Conservation (phyloP, 1,140 invertebrate species). For the Coboldia fuscipes region DNA sequence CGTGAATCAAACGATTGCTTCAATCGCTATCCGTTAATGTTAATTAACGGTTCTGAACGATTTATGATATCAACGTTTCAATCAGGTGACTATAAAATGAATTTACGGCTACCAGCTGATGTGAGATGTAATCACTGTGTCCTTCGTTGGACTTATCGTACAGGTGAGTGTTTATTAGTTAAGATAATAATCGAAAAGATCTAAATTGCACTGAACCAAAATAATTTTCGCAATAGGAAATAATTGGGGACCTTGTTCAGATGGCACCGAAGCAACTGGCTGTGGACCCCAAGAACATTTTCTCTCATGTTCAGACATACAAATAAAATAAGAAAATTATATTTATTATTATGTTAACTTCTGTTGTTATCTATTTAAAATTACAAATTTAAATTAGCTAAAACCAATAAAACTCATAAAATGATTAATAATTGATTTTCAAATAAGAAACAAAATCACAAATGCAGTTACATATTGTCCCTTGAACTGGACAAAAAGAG, state of each 20-base stretch:
- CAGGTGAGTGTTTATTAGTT: constrained; percentile 6
- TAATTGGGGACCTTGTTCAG: constrained; percentile 23
- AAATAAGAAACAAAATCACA: too few relatives aligned
- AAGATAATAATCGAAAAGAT: too few relatives aligned
- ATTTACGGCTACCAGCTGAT: constrained; percentile 5
- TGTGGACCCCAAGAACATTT: constrained; percentile 38
- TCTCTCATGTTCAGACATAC: constrained; percentile 35
- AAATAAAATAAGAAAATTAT: too few relatives aligned
- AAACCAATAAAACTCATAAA: too few relatives aligned
- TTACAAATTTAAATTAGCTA: too few relatives aligned
- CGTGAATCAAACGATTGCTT: constrained; percentile 12
- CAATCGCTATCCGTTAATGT: constrained; percentile 15
- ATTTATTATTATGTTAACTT: too few relatives aligned
- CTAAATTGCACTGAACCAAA: too few relatives aligned
- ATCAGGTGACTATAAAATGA: background rate
- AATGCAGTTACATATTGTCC: too few relatives aligned
- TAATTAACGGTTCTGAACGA: constrained; percentile 7
- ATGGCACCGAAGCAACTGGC: constrained; percentile 18
- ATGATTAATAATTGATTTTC: too few relatives aligned
- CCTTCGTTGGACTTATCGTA: constrained; percentile 32
- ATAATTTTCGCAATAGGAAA: constrained; percentile 7
- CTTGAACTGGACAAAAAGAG: too few relatives aligned
- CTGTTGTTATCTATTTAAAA: too few relatives aligned
- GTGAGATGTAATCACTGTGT: constrained; percentile 29
- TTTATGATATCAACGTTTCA: background rate